Evolutionary conservation across 2,797 vertebrate species (phyloP).

Genomic region (Acropternis orthonyx): DNA sequence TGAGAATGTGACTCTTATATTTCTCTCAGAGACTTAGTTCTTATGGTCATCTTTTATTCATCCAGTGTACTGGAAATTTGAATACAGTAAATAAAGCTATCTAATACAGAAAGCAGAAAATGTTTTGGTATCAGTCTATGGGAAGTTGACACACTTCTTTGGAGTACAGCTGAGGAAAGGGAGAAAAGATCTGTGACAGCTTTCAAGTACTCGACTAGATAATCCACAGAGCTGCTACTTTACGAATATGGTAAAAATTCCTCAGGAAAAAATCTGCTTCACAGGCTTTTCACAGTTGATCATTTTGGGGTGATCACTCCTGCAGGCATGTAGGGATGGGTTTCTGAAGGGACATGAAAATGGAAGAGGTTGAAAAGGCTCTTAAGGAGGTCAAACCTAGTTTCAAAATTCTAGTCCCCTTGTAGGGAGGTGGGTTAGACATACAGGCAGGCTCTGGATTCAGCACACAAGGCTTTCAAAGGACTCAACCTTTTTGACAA

Average conservation of each 20-base stretch:
- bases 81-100: background rate
- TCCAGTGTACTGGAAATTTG: background rate
- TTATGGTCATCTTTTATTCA: background rate
- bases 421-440: background rate
- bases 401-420: background rate
- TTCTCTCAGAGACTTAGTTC: background rate
- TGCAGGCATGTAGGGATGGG: background rate
- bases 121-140: background rate
- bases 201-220: background rate
- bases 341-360: background rate
- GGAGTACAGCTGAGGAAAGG: background rate
- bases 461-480: background rate
- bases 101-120: background rate
- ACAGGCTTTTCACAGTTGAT: background rate
- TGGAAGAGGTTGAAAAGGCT: background rate
- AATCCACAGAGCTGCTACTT: background rate
- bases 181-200: background rate
- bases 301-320: background rate
- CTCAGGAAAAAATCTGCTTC: background rate
- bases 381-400: background rate
- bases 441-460: background rate
- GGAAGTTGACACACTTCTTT: background rate
- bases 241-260: background rate
- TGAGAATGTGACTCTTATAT: background rate
- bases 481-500: background rate